Conservation (phyloP, 2,888 invertebrate species). For the Andrena marginata region DNA sequence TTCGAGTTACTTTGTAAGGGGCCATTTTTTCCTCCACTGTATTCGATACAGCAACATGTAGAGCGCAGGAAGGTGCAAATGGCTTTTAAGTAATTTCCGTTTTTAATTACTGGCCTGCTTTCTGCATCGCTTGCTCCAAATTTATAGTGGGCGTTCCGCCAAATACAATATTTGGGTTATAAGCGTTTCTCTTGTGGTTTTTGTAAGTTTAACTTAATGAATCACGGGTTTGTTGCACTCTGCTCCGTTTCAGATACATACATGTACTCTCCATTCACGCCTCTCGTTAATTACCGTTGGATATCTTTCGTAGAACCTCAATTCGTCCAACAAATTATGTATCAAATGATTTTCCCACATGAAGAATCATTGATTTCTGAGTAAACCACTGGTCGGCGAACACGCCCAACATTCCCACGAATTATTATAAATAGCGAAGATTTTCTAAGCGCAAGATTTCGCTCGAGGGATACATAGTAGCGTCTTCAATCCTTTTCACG, state of each 20-base stretch:
- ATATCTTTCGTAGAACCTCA: too few relatives aligned
- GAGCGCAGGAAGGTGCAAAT: background rate
- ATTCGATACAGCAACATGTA: background rate
- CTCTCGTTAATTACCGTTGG: too few relatives aligned
- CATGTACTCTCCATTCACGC: too few relatives aligned
- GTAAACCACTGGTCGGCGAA: too few relatives aligned
- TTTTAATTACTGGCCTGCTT: background rate
- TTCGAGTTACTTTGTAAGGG: conserved; percentile 35
- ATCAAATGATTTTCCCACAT: too few relatives aligned
- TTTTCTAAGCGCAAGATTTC: background rate
- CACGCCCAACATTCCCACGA: too few relatives aligned
- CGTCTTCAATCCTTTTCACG: background rate
- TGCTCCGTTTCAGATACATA: too few relatives aligned
- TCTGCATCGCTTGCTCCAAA: background rate
- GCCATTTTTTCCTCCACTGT: conserved; percentile 31
- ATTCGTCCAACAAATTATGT: too few relatives aligned
- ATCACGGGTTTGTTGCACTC: too few relatives aligned
- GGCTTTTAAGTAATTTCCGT: background rate
- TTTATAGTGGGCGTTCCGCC: background rate
- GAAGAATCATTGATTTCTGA: too few relatives aligned
- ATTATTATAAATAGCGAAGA: background rate
- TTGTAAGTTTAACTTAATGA: too few relatives aligned
- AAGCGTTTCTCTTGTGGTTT: too few relatives aligned
- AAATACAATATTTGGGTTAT: background rate
- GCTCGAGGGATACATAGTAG: background rate